Evolutionary conservation across 2,797 vertebrate species (phyloP), one percentile per base, ranked within the genome.

Genomic region (Platyrinchus mystaceus): DNA sequence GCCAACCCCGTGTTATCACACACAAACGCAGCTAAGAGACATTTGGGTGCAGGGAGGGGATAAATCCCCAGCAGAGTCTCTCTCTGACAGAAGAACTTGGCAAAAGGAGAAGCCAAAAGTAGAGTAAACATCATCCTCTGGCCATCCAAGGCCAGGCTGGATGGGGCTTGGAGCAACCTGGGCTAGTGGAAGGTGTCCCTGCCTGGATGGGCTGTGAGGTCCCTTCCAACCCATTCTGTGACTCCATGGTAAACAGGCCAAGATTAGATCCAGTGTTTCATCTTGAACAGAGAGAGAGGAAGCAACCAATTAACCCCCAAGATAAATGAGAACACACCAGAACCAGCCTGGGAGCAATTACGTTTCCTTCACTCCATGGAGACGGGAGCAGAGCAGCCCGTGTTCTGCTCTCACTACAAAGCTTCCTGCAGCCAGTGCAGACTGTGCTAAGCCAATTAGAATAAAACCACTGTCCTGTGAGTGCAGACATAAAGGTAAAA

Each of bases 101-200:
- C 5, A 3, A 37, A 81, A 67, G 24, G 22, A 68, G n/a, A 53
- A 53, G 67, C 39, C 16, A 30, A 26, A 69, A 53, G 49, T 12
- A 36, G 23, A 43, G 14, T 23, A 27, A 34, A 64, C 21, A 16
- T 64, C 32, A 34, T 26, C 43, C n/a, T 46, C 43, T 34, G 63
- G 43, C 32, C 32, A 66, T 46, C 10, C 80, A 0, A 46, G 37
- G n/a, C 6, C 50, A 59, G 39, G n/a, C 0, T 70, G 79, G 44
- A 12, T 0, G 0, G 21, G 24, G 21, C 12, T 71, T 4, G 14
- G 39, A 53, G 22, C 10, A 36, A 0, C 8, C 52, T 59, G 34
- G 39, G 34, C 7, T 0, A 4, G 15, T 17, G 19, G 28, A 0
- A 84, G 44, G 37, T 32, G 39, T 53, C 53, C 53, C 39, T 74